phyloP scores from a whole-genome alignment of 2,888 invertebrate species.

The Hirtodrosophila histrioides region DNA sequence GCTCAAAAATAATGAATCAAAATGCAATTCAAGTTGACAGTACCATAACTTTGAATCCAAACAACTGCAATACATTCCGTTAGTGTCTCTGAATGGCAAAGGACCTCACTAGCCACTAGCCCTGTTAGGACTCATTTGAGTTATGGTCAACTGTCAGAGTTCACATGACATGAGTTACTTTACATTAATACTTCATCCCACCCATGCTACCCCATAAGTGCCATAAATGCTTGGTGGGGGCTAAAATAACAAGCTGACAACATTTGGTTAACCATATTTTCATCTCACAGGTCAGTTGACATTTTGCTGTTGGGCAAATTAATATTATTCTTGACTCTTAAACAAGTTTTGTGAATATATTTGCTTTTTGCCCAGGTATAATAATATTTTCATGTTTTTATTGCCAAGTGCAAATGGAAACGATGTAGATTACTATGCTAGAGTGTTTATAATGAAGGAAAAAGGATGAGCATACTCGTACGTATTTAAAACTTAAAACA shows the following conservation, averaged over 20 bases:
- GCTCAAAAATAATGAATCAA: not conserved
- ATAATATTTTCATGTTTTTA: conserved; percentile 41
- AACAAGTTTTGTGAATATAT: conserved; percentile 14
- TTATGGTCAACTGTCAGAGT: conserved; percentile 45
- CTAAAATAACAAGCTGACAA: not conserved
- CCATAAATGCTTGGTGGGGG: too few species aligned
- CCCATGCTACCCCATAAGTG: not conserved
- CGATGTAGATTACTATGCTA: not conserved
- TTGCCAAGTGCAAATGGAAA: conserved; percentile 3
- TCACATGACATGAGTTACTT: conserved; percentile 37
- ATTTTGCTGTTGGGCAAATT: not conserved
- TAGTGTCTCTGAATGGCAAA: not conserved
- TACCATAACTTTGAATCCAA: not conserved
- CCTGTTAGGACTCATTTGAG: conserved; percentile 2
- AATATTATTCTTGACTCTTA: conserved; percentile 3
- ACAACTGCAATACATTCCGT: not conserved
- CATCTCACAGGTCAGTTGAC: conserved; percentile 13
- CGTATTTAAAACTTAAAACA: too few species aligned
- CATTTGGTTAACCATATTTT: conserved; percentile 15
- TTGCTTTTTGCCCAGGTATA: not conserved
- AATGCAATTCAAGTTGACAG: not conserved
- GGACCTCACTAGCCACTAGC: not conserved
- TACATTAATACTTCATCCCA: conserved; percentile 48
- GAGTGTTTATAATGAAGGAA: conserved; percentile 1
- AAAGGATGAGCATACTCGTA: too few species aligned